phyloP scores from a whole-genome alignment of 2,113 vertebrate genomes.

The Illadopsis cleaveri region DNA sequence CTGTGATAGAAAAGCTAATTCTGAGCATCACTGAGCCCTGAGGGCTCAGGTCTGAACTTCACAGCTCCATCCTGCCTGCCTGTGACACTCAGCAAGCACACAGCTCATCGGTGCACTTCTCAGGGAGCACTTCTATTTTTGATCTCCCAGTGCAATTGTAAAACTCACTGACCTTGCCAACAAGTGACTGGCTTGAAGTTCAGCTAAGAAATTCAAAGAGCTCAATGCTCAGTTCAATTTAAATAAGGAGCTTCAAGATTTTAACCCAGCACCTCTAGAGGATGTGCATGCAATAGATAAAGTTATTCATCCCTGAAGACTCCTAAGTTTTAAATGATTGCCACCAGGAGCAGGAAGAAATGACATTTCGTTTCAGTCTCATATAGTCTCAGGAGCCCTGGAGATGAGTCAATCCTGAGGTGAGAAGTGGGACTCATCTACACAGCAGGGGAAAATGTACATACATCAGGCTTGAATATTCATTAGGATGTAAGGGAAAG shows the following conservation, averaged over 20 bases:
- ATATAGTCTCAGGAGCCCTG: not conserved
- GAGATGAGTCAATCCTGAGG: not conserved
- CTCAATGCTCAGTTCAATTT: not conserved
- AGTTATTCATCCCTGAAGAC: conserved; percentile 21
- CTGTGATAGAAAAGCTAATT: not conserved
- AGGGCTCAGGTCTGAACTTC: not conserved
- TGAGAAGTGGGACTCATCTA: not conserved
- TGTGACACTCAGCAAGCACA: not conserved
- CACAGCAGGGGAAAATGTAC: not conserved
- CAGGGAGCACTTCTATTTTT: not conserved
- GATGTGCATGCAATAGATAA: conserved; percentile 19
- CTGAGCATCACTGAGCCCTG: not conserved
- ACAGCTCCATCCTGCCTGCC: not conserved
- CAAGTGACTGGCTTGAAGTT: conserved; percentile 18
- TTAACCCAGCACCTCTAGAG: conserved; percentile 3
- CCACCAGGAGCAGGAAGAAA: conserved; percentile 10
- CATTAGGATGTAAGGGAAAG: not conserved
- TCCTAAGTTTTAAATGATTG: conserved; percentile 16
- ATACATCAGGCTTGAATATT: not conserved
- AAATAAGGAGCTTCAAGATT: conserved; percentile 28
- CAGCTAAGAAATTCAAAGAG: conserved; percentile 3
- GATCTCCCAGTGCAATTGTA: not conserved
- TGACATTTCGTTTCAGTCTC: not conserved
- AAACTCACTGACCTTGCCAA: conserved; percentile 12
- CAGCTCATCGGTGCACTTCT: accelerated